Evolutionary conservation across 92 coral and sea anemone genomes (phyloP).

Genomic region (Porites evermanni): DNA sequence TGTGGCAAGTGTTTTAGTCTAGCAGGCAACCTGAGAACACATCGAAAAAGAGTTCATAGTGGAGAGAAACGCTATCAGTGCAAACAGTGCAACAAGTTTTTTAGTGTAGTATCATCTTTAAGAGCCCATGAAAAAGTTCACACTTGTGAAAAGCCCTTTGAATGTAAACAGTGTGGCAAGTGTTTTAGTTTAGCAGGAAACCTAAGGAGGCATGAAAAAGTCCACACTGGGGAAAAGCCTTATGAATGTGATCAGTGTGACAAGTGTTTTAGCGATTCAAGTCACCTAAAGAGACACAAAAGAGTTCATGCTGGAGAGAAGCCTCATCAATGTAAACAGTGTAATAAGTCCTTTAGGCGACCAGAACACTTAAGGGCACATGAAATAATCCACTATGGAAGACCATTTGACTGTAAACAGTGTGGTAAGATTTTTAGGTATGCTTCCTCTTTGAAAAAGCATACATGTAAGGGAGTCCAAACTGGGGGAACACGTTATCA

Average conservation of each 20-base stretch:
- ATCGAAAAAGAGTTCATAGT: not conserved
- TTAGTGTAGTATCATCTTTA: not conserved
- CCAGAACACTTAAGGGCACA: not conserved
- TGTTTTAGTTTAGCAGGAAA: not conserved
- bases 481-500: not conserved
- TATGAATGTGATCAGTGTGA: not conserved
- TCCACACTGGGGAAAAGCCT: not conserved
- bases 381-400: not conserved
- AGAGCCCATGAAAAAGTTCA: not conserved
- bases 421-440: not conserved
- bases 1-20: not conserved
- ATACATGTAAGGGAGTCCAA: not conserved
- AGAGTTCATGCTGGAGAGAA: not conserved
- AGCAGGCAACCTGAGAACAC: not conserved
- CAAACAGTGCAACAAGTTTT: not conserved
- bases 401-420: not conserved
- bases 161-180: not conserved
- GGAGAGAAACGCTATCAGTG: constrained; percentile 1
- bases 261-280: too few relatives aligned
- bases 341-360: not conserved
- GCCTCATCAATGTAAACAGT: not conserved
- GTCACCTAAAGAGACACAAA: too few relatives aligned
- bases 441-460: not conserved
- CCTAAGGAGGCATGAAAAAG: not conserved
- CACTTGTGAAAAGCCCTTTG: not conserved